Base-by-base conservation (phyloP, 2,113 vertebrate species). In the Burhinus oedicnemus region DNA sequence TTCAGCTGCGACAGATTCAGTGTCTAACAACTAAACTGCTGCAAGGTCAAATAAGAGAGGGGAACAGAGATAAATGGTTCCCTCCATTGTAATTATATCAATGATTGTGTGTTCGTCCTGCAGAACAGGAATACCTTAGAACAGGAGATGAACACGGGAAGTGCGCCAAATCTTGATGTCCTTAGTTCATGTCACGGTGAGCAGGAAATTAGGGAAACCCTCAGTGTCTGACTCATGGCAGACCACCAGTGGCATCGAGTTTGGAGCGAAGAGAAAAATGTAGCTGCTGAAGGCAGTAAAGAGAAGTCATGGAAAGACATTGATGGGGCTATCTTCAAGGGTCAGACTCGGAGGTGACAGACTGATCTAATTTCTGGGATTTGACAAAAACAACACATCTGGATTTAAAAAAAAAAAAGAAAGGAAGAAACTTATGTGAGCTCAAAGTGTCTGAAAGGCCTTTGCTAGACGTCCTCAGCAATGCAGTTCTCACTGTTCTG, bases 401-500 rank as follows among this genome's bases (percentile, higher is more conserved):
- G 38, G 30, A 70, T 85, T 71, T 7, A 78, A 92, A 87, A 32
- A 77, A 57, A 40, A 38, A 38, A 52, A 42, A 44, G 45, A 57
- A 27, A 14, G 10, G 64, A 45, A n/a, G 3, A 52, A 89, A 60
- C 9, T 80, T 66, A 55, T 9, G 64, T 83, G 71, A 89, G 4
- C 58, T 71, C 23, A 68, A 60, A 79, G 54, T 17, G 12, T 87
- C 57, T 93, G 83, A 61, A 74, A 42, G 62, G 27, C 72, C 57
- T 95, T 90, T 82, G 87, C 80, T 82, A 95, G 94, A 95, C 21
- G 0, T 71, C 71, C 93, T 92, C 90, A 95, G 55, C 86, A 95
- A 58, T 82, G 83, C 61, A 91, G 66, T 94, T 96, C 78, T 95
- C 91, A 89, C 96, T 94, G 89, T 66, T 95, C 71, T 92, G 91